Evolutionary conservation across 2,888 invertebrate genomes (phyloP).

Genomic region (Athalia rosae): DNA sequence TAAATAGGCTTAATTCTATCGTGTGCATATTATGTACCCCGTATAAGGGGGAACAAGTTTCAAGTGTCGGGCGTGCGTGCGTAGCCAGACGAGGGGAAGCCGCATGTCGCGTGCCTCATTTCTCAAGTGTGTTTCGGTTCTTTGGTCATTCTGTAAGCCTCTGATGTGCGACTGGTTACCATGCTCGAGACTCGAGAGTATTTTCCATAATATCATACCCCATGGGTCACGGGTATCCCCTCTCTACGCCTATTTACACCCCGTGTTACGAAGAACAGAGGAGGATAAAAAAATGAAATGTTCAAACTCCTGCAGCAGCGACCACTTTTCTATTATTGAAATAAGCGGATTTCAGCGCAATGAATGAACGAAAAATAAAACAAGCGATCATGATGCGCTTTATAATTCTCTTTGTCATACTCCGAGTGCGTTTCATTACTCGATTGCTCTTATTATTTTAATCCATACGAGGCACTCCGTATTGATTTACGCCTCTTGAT

Average conservation of each 20-base stretch:
- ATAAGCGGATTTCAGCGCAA: conserved; percentile 57
- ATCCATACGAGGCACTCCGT: conserved; percentile 8
- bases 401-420: not conserved
- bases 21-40: conserved; percentile 25
- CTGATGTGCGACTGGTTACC: conserved; percentile 49
- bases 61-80: conserved; percentile 53
- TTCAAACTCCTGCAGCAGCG: not conserved
- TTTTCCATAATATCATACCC: conserved; percentile 25
- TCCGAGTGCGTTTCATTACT: not conserved
- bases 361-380: conserved; percentile 55
- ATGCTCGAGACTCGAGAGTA: not conserved
- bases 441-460: conserved; percentile 25
- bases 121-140: conserved; percentile 46
- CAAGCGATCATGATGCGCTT: conserved; percentile 10
- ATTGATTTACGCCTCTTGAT: conserved; percentile 33
- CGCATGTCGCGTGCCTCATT: conserved; percentile 59
- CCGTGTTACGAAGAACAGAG: not conserved
- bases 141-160: conserved; percentile 24
- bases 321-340: conserved; percentile 41
- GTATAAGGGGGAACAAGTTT: conserved; percentile 52
- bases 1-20: conserved; percentile 62
- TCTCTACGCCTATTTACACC: not conserved
- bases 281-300: not conserved
- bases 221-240: conserved; percentile 26
- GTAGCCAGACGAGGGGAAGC: conserved; percentile 46